phyloP scores from a whole-genome alignment of 2,888 invertebrate species.

The Onthophagus sagittarius region DNA sequence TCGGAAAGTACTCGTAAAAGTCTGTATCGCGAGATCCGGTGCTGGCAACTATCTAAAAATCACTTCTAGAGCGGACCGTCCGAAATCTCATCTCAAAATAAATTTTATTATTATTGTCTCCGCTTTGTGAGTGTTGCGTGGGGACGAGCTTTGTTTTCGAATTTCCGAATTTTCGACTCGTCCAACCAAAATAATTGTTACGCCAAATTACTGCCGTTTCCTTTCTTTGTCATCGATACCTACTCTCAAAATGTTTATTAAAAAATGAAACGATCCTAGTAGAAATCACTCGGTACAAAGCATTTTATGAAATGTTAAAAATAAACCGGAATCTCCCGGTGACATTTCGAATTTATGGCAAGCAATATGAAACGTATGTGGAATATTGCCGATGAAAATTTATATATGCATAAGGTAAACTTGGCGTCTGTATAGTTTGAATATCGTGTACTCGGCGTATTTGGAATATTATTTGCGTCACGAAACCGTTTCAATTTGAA shows the following conservation, averaged over 20 bases:
- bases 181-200: neutral
- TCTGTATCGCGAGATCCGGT: neutral
- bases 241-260: neutral
- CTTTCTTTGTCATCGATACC: neutral
- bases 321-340: neutral
- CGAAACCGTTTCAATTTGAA: neutral
- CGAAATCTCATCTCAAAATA: conserved; percentile 12
- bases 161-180: neutral
- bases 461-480: neutral
- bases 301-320: neutral
- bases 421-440: neutral
- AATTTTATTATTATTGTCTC: conserved; percentile 14
- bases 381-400: neutral
- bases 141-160: neutral
- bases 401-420: neutral
- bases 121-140: neutral
- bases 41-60: conserved; percentile 12
- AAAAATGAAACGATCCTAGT: neutral
- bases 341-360: neutral
- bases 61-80: conserved; percentile 6
- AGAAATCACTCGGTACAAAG: too few species aligned
- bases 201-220: neutral
- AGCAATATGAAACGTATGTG: neutral
- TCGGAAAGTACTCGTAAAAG: neutral
- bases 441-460: neutral